A percentile compares a stretch with the other conserved stretches of the same genome.
Evolutionary conservation across 2,113 vertebrate genomes (phyloP).

Genomic region (Dipodomys merriami): DNA sequence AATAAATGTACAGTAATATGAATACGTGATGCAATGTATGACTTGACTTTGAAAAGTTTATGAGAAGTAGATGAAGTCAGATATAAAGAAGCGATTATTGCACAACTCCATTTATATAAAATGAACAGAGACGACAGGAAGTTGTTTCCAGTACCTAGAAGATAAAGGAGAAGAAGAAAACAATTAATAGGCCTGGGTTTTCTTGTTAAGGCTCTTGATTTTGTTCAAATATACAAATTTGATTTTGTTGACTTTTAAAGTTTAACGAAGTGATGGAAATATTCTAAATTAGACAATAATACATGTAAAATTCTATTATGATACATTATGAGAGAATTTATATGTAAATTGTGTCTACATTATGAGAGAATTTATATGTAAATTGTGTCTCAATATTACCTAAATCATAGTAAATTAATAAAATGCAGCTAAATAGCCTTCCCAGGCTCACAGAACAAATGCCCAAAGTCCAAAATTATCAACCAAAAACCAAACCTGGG

Average conservation of each 20-base stretch:
- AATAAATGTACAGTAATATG: neutral
- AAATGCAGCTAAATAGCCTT: neutral
- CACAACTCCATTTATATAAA: neutral
- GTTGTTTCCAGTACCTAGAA: neutral
- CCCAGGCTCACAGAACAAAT: neutral
- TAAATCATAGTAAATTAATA: slow-evolving; percentile 22
- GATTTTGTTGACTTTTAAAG: too few relatives aligned
- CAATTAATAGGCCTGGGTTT: neutral
- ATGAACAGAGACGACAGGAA: neutral
- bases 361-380: neutral
- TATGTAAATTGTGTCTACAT: neutral
- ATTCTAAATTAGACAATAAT: neutral
- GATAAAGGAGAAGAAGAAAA: neutral
- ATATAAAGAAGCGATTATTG: neutral
- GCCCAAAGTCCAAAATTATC: neutral
- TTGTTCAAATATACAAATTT: too few relatives aligned
- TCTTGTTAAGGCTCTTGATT: neutral
- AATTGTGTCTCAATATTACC: slow-evolving; percentile 7
- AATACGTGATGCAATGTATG: neutral
- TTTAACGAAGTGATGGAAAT: neutral
- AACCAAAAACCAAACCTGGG: neutral
- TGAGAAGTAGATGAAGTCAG: neutral
- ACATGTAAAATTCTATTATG: neutral
- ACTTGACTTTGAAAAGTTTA: neutral
- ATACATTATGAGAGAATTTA: neutral